These are phyloP conservation scores for Pachypeltis micranthus DNA, from an alignment of 1,140 invertebrate species.

Conservation along the genomic window DNA sequence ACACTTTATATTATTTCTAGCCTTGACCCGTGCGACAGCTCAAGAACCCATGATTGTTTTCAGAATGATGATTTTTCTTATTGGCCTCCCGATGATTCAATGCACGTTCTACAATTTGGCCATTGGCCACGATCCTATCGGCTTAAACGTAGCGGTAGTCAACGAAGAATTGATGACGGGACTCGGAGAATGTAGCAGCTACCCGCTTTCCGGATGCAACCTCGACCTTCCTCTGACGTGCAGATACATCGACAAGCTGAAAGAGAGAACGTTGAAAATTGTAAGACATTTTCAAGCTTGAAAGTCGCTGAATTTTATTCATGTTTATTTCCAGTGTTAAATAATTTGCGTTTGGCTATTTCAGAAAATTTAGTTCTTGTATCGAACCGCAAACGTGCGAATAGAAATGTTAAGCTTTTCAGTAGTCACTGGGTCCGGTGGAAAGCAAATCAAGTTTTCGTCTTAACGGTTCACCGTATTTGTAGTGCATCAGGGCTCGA, in stretches of 20 bases:
- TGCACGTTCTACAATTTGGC: conserved; percentile 87
- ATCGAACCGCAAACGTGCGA: too few species aligned
- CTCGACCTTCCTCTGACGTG: conserved; percentile 51
- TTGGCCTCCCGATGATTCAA: conserved; percentile 79
- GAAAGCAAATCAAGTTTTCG: too few species aligned
- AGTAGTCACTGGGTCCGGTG: too few species aligned
- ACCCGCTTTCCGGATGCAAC: conserved; percentile 44
- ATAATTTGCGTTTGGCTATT: too few species aligned
- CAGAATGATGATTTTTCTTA: conserved; percentile 76
- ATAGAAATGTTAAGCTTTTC: too few species aligned
- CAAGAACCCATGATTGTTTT: too few species aligned
- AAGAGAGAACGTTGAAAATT: conserved; percentile 45
- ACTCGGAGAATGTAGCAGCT: conserved; percentile 27
- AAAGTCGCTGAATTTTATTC: not conserved
- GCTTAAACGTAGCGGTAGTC: conserved; percentile 69
- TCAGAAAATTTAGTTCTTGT: too few species aligned
- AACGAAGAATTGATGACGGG: conserved; percentile 54
- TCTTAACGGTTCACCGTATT: too few species aligned
- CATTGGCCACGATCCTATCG: conserved; percentile 77
- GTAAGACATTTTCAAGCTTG: conserved; percentile 37
- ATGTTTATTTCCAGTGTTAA: too few species aligned
- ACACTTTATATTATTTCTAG: too few species aligned
- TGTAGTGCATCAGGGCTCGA: too few species aligned
- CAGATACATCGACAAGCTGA: conserved; percentile 55
- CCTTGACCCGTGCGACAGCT: too few species aligned